phyloP scores from a whole-genome alignment of 2,888 invertebrate genomes.

The Balanococcus diminutus region DNA sequence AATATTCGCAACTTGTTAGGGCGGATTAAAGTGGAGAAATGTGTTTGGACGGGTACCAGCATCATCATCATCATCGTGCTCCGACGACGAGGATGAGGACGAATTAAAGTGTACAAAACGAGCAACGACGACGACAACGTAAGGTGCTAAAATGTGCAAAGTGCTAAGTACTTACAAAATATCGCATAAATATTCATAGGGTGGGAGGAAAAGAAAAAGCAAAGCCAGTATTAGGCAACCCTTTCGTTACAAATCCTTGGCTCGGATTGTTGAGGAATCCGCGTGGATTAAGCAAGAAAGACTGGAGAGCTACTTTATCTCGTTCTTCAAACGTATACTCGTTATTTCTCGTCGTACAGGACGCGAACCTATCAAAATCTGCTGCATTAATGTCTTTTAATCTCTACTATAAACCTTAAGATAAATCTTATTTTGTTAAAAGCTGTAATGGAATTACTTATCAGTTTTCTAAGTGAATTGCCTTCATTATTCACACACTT shows the following conservation, averaged over 20 bases:
- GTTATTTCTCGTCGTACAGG: slow-evolving; percentile 35
- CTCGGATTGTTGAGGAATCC: slow-evolving; percentile 49
- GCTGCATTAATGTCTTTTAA: slow-evolving; percentile 52
- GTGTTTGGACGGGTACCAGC: slow-evolving; percentile 51
- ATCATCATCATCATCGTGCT: not conserved
- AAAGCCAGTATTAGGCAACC: slow-evolving; percentile 51
- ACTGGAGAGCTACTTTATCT: slow-evolving; percentile 48
- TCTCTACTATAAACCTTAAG: slow-evolving; percentile 52
- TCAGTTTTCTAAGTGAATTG: slow-evolving; percentile 53
- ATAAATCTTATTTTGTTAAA: slow-evolving; percentile 53
- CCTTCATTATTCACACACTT: slow-evolving; percentile 50
- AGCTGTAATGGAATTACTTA: slow-evolving; percentile 53
- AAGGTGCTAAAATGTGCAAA: slow-evolving; percentile 41
- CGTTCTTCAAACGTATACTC: slow-evolving; percentile 52
- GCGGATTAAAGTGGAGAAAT: slow-evolving; percentile 50
- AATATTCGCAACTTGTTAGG: slow-evolving; percentile 51
- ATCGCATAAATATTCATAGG: slow-evolving; percentile 52
- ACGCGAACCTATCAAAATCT: slow-evolving; percentile 51
- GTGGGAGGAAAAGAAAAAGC: slow-evolving; percentile 44
- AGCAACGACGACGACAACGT: not conserved
- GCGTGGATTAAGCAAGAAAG: slow-evolving; percentile 49
- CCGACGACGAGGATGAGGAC: not conserved
- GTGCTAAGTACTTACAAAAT: slow-evolving; percentile 50
- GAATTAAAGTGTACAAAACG: slow-evolving; percentile 34
- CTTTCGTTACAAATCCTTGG: slow-evolving; percentile 52